Percentiles rank a stretch among this genome's conserved stretches.
Evolutionary conservation across 2,888 invertebrate species (phyloP).

Genomic region (Synanthedon vespiformis): DNA sequence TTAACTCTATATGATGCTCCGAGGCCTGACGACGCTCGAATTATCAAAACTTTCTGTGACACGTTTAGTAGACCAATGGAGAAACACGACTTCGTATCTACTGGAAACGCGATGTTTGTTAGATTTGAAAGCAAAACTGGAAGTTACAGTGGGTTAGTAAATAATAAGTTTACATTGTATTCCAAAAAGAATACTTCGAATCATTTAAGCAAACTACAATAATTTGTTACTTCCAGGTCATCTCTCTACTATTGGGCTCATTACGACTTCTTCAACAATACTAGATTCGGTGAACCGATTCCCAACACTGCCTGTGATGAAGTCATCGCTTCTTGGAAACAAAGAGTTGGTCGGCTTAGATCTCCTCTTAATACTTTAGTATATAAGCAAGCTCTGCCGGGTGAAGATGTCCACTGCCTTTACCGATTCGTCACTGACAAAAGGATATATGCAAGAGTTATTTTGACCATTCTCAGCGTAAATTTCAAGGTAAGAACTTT

Average conservation of each 20-base stretch:
- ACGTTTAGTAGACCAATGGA: conserved; percentile 94
- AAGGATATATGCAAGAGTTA: conserved; percentile 83
- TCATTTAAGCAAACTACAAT: background rate
- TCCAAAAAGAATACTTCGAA: background rate
- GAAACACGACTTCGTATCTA: conserved; percentile 92
- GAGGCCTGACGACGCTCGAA: conserved; percentile 88
- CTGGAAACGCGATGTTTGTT: conserved; percentile 87
- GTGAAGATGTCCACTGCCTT: conserved; percentile 82
- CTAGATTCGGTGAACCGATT: conserved; percentile 85
- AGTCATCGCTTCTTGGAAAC: conserved; percentile 87
- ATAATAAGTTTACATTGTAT: too few relatives aligned
- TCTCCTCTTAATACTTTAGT: conserved; percentile 90
- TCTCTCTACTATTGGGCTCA: conserved; percentile 95
- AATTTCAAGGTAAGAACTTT: conserved; percentile 76
- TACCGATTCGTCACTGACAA: conserved; percentile 88
- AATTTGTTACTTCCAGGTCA: conserved; percentile 62
- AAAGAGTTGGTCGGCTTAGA: conserved; percentile 78
- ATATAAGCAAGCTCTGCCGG: conserved; percentile 81
- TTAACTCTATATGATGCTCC: conserved; percentile 90
- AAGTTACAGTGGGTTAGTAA: conserved; percentile 83
- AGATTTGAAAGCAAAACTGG: conserved; percentile 93
- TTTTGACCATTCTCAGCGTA: conserved; percentile 81
- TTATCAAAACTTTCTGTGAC: conserved; percentile 95
- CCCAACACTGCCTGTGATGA: conserved; percentile 88
- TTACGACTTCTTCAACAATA: conserved; percentile 94